These are phyloP conservation scores for Aleiodes leptofemur DNA, from an alignment of 2,888 invertebrate genomes.

Conservation along the genomic window DNA sequence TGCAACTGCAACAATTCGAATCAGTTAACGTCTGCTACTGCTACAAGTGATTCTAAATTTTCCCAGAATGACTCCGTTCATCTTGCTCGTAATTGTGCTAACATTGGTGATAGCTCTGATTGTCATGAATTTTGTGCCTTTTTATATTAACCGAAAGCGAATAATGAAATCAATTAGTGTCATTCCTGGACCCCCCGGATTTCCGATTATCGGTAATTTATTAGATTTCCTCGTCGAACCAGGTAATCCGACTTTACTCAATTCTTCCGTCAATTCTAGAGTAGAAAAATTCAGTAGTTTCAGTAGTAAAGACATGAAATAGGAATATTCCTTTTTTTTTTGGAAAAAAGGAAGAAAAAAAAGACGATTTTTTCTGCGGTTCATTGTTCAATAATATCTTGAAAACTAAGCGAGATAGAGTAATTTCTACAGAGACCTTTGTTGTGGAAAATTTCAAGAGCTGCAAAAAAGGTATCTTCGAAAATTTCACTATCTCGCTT, in stretches of 20 bases:
- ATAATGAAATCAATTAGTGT: constrained; percentile 60
- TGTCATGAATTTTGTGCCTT: background rate
- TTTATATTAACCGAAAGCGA: constrained; percentile 59
- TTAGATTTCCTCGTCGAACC: constrained; percentile 40
- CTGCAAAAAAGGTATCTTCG: no score
- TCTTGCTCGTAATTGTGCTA: constrained; percentile 35
- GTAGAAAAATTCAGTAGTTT: no score
- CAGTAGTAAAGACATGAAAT: no score
- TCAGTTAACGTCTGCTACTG: background rate
- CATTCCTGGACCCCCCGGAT: constrained; percentile 69
- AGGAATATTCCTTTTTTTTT: no score
- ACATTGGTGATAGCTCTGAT: constrained; percentile 45
- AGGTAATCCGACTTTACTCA: constrained; percentile 45
- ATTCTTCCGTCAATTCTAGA: no score
- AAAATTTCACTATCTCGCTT: no score
- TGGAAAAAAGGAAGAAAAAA: no score
- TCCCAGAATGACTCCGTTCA: constrained; percentile 24
- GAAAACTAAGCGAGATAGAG: background rate
- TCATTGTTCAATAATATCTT: background rate
- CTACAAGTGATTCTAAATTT: background rate
- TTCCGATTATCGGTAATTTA: constrained; percentile 60
- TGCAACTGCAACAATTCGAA: background rate
- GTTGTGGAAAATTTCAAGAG: no score
- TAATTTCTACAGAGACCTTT: no score
- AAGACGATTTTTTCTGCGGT: no score